Base-by-base conservation (phyloP, 2,888 invertebrate genomes). In the Chironomus riparius region DNA sequence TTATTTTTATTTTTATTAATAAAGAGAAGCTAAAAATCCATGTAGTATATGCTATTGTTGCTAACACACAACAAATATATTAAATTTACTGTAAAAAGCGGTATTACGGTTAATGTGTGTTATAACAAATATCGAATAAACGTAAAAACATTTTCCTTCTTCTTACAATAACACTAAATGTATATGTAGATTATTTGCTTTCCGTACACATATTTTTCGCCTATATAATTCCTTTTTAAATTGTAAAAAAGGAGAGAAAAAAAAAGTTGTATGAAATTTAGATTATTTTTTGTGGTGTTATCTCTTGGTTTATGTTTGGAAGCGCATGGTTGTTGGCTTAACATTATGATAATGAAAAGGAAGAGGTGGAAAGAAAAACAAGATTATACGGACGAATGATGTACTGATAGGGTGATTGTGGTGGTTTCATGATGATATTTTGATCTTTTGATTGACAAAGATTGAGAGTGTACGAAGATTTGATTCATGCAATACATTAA, bases 81-180 rank as follows among this genome's bases (percentile, higher is more conserved):
- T 72, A 72, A 72, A 72, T 72, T 72, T 72, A 72, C 72, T 72
- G 72, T 72, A 28, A 72, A 70, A 62, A 61, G 72, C 62, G 72
- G 62, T 38, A 72, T 72, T 72, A 62, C 28, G 72, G 72, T 62
- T 72, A 62, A 72, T 62, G 28, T 72, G 61, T 62, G 65, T 22
- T 65, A 28, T 38, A 62, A 62, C 72, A 72, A 62, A 72, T 72
- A 72, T 72, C 72, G 72, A 62, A 21, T 18, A 56, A 56, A 18
- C 56, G 56, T 56, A 18, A 56, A 38, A 56, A 18, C 56, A 5
- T 22, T 65, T 21, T 21, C 12, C 21, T 7, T 18, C 15, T 69
- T 38, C 47, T 47, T 68, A 47, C 47, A 47, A 18, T 10, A 38
- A 18, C 18, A n/a, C 47, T 18, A 69, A 62, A 15, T 47, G 47